Base-by-base conservation (phyloP, 2,888 invertebrate genomes). In the Drosophila siamana region DNA sequence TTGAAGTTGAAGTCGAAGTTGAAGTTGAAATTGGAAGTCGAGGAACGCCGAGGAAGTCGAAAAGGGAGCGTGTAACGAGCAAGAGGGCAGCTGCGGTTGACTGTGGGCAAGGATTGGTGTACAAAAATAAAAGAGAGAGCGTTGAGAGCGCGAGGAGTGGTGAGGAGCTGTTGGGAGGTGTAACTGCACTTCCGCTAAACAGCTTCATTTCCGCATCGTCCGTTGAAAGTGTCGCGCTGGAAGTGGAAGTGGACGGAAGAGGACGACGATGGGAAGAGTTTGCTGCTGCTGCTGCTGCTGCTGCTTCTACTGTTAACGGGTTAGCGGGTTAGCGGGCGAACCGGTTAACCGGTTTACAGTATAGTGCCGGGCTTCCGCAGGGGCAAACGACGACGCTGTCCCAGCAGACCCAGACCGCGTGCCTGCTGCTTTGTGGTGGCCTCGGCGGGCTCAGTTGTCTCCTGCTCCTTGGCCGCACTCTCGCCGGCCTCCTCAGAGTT, bases 381-480 rank as follows among this genome's bases (percentile, higher is more conserved):
- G 26, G 94, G 94, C 84, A 96, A 93, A 90, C 96, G 94, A 88
- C 95, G 93, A 78, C 96, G 93, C 47, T 95, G 94, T 2, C 95
- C 95, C 48, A 96, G 92, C 30, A 96, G 93, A 38, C 96, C 95
- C 36, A 95, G 92, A 0, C 95, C 95, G 67, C 94, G 93, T 28
- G 95, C 94, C 60, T 93, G 93, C 47, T 94, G 93, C 66, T 94
- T 93, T 26, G 93, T 89, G 41, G 93, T 90, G 54, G 92, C 92
- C 56, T 94, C 94, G 24, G 93, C 93, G 33, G 91, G 91, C 67
- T 92, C 93, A 44, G 89, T 88, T 57, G 84, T 77, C 16, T 90
- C 90, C 54, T 80, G 85, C 16, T 87, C 87, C 44, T 88, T 86
- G 28, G 62, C 51, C 33, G 71, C 67, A 16, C 64, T 64, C 2